Conservation (phyloP, 2,888 invertebrate species). For the Scrobipalpa costella region DNA sequence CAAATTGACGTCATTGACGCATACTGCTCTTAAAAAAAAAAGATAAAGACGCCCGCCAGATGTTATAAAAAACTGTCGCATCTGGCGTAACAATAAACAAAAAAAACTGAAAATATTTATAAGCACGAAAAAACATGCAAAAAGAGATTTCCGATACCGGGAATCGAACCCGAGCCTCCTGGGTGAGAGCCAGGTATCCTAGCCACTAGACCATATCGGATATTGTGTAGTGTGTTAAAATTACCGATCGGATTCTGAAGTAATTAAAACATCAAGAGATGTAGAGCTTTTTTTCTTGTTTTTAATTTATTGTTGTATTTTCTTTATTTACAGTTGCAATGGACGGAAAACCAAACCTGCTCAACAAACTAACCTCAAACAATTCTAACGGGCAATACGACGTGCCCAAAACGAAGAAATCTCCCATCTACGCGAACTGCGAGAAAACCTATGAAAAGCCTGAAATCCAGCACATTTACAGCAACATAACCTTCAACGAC, state of each 20-base stretch:
- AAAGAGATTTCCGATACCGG: slow-evolving; percentile 81
- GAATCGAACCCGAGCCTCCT: slow-evolving; percentile 84
- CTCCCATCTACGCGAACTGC: slow-evolving; percentile 68
- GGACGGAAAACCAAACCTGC: slow-evolving; percentile 61
- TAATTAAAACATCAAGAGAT: neutral
- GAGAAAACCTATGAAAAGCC: slow-evolving; percentile 44
- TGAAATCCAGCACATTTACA: slow-evolving; percentile 57
- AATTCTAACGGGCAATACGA: slow-evolving; percentile 59
- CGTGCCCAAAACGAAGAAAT: slow-evolving; percentile 47
- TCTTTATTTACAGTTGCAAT: slow-evolving; percentile 61
- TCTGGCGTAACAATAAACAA: neutral
- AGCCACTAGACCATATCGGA: slow-evolving; percentile 84
- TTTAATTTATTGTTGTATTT: slow-evolving; percentile 15
- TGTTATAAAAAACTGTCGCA: neutral
- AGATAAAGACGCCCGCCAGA: neutral
- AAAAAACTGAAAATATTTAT: slow-evolving; percentile 19
- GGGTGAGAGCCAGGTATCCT: slow-evolving; percentile 83
- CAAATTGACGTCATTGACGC: neutral
- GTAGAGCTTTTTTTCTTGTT: neutral
- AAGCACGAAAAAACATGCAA: slow-evolving; percentile 34
- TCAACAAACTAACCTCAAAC: slow-evolving; percentile 53
- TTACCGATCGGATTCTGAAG: neutral
- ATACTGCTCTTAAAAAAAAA: neutral
- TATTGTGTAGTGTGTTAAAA: neutral
- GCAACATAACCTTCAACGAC: slow-evolving; percentile 63